Evolutionary conservation across 2,113 vertebrate species (phyloP).

Genomic region (Aix galericulata): DNA sequence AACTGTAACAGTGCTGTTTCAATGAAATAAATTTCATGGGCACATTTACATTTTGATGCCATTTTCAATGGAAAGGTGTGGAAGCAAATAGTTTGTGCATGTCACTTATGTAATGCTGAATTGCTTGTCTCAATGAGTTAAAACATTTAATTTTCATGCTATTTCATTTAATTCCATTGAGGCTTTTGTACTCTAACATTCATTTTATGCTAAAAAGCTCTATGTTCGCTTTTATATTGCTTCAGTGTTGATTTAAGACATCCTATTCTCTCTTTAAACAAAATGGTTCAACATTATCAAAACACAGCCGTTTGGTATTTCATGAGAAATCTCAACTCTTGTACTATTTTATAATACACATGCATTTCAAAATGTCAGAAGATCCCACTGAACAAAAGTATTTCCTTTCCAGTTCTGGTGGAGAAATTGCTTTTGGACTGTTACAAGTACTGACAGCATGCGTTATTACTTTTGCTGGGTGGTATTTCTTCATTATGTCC

Average conservation of each 20-base stretch:
- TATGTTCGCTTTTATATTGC: not conserved
- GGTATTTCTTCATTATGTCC: constrained; percentile 19
- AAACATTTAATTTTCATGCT: not conserved
- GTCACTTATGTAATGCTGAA: not conserved
- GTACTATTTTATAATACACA: not conserved
- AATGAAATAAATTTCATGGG: not conserved
- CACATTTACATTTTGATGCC: not conserved
- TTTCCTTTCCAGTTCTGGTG: not conserved
- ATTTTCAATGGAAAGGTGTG: not conserved
- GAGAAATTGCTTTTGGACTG: constrained; percentile 17
- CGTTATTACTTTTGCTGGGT: not conserved
- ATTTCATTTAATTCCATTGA: not conserved
- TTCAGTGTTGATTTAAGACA: not conserved
- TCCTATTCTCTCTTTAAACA: not conserved
- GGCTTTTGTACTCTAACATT: not conserved
- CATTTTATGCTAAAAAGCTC: not conserved
- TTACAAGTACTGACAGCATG: not conserved
- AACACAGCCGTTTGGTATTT: not conserved
- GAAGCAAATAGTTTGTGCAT: not conserved
- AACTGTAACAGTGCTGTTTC: not conserved
- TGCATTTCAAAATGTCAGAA: not conserved
- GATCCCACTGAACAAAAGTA: not conserved
- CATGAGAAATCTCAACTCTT: not conserved
- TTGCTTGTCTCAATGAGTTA: not conserved
- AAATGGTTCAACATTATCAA: not conserved